Evolutionary conservation across 2,797 vertebrate genomes (phyloP).

Genomic region (Huso huso): DNA sequence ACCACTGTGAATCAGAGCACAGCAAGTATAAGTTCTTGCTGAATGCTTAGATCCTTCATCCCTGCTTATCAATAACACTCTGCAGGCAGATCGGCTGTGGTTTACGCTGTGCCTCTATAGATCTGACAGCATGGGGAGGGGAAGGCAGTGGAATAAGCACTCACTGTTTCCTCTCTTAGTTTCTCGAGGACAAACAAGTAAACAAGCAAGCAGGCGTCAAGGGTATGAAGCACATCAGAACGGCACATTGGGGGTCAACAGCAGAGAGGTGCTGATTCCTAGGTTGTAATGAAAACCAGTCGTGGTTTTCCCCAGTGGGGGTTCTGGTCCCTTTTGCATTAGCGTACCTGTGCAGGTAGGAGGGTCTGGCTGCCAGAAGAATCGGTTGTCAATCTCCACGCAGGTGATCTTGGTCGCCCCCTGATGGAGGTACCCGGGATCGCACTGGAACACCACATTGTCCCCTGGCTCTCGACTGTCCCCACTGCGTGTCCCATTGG

Average conservation of each 20-base stretch:
- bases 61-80: not conserved
- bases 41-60: not conserved
- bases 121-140: not conserved
- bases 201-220: not conserved
- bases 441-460: slow-evolving; percentile 86
- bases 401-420: slow-evolving; percentile 86
- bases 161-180: not conserved
- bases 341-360: slow-evolving; percentile 80
- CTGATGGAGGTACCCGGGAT: slow-evolving; percentile 84
- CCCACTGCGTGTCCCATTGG: slow-evolving; percentile 87
- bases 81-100: not conserved
- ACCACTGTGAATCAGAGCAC: no score
- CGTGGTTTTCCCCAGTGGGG: not conserved
- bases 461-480: slow-evolving; percentile 87
- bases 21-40: not conserved
- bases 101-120: not conserved
- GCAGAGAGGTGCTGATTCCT: not conserved
- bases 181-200: not conserved
- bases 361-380: slow-evolving; percentile 96
- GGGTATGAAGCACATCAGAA: not conserved
- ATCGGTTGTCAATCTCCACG: slow-evolving; percentile 88
- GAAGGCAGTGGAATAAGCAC: not conserved
- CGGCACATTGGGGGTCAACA: not conserved
- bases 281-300: not conserved
- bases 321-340: slow-evolving; percentile 8